phyloP scores from a whole-genome alignment of 2,797 vertebrate genomes.

The Poecilia gillii region DNA sequence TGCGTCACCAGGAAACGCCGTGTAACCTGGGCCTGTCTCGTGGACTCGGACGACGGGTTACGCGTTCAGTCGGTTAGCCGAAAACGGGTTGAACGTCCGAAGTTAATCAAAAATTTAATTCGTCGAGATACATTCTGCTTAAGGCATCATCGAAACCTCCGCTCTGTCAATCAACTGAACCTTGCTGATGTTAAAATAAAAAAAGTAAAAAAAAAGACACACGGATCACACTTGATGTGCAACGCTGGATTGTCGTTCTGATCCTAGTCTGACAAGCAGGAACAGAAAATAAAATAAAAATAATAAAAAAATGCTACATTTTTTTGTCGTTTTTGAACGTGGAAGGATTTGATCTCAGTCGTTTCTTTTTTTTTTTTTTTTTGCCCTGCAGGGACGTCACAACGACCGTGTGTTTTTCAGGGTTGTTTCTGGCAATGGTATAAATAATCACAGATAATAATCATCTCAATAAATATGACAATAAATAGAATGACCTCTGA shows the following conservation, averaged over 20 bases:
- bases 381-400: conserved; percentile 28
- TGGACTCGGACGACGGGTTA: conserved; percentile 1
- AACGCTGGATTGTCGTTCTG: background rate
- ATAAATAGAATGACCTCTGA: conserved; percentile 80
- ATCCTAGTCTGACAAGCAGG: background rate
- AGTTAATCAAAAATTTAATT: conserved; percentile 6
- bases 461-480: conserved; percentile 82
- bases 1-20: conserved; percentile 46
- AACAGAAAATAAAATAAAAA: background rate
- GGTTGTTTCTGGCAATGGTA: conserved; percentile 59
- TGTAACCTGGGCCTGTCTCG: conserved; percentile 55
- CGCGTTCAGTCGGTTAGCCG: conserved; percentile 14
- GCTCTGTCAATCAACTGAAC: background rate
- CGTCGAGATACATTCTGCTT: conserved; percentile 18
- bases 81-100: background rate
- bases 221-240: conserved; percentile 7
- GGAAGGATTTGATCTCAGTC: conserved; percentile 48
- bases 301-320: conserved; percentile 9
- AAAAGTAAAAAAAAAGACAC: conserved; percentile 14
- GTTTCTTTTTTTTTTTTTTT: conserved; percentile 11
- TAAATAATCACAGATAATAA: conserved; percentile 79
- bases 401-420: conserved; percentile 20
- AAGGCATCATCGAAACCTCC: background rate
- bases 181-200: background rate
- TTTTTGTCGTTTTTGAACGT: conserved; percentile 13